A percentile compares a stretch with the other conserved stretches of the same genome.
These are phyloP conservation scores for Brachypterus glaber DNA, from an alignment of 2,888 invertebrate genomes.

Conservation along the genomic window DNA sequence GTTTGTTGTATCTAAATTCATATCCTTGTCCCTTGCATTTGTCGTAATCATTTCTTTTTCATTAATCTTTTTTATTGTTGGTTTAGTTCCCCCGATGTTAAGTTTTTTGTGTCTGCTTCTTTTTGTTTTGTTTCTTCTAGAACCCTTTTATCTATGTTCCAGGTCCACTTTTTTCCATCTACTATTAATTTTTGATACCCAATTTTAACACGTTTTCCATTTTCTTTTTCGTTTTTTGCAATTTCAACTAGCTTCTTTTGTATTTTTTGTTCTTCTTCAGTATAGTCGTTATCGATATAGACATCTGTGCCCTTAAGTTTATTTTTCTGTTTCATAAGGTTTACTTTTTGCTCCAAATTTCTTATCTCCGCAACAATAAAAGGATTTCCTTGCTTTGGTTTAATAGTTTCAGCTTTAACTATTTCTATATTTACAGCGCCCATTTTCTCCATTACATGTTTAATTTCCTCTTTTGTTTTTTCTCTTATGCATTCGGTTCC, in stretches of 20 bases:
- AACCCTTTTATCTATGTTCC: constrained; percentile 4
- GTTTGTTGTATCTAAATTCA: no score
- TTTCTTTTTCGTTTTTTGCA: constrained; percentile 1
- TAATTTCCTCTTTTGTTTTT: background rate
- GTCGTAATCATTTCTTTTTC: no score
- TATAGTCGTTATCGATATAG: constrained; percentile 4
- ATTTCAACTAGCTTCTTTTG: background rate
- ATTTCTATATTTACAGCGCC: background rate
- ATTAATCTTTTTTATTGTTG: no score
- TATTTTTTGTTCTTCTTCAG: constrained; percentile 1
- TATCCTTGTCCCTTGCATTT: no score
- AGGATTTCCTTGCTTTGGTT: background rate
- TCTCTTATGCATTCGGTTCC: background rate
- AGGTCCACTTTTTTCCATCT: constrained; percentile 8
- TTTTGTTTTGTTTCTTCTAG: background rate
- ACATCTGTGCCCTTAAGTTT: constrained; percentile 1
- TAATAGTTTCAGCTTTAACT: background rate
- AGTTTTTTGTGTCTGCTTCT: no score
- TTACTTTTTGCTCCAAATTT: constrained; percentile 1
- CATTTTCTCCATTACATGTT: background rate
- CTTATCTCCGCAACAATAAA: background rate
- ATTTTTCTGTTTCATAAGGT: constrained; percentile 4
- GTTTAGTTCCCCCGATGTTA: no score
- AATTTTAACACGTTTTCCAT: background rate
- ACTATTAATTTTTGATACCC: constrained; percentile 1